Evolutionary conservation across 2,888 invertebrate genomes (phyloP).

Genomic region (Caenorhabditis wallacei): DNA sequence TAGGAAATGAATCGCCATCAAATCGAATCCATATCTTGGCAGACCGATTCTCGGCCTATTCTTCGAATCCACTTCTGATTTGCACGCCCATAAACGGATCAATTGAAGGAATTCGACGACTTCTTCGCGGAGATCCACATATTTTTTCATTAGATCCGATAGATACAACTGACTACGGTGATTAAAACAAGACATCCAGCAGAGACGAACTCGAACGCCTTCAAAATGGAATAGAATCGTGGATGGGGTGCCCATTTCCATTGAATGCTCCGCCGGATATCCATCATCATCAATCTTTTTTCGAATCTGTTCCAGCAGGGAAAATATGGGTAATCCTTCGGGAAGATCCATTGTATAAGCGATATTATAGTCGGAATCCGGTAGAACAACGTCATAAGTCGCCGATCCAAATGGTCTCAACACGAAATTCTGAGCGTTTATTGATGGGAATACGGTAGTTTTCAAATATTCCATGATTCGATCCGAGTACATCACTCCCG

Average conservation of each 20-base stretch:
- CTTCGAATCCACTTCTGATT: conserved; percentile 82
- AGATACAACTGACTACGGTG: conserved; percentile 18
- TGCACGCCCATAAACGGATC: conserved; percentile 84
- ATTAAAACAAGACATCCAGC: conserved; percentile 24
- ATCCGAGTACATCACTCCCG: background rate
- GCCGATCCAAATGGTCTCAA: conserved; percentile 51
- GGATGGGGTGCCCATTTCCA: conserved; percentile 33
- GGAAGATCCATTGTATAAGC: conserved; percentile 28
- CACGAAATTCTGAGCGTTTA: conserved; percentile 2
- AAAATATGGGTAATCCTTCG: background rate
- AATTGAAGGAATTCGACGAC: conserved; percentile 81
- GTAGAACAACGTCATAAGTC: conserved; percentile 23
- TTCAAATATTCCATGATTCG: conserved; percentile 13
- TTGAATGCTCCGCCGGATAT: conserved; percentile 31
- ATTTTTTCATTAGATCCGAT: conserved; percentile 45
- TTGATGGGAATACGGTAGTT: background rate
- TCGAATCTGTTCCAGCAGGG: conserved; percentile 37
- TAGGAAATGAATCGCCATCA: conserved; percentile 85
- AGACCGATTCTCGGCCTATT: conserved; percentile 85
- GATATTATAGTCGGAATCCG: conserved; percentile 55
- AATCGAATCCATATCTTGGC: conserved; percentile 85
- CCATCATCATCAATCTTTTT: conserved; percentile 33
- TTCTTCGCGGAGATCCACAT: conserved; percentile 38
- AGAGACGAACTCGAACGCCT: conserved; percentile 25
- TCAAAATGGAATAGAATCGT: conserved; percentile 30